Percentiles rank a stretch among this genome's conserved stretches.
Conservation (phyloP, 2,888 invertebrate species). For the Salpingus planirostris region DNA sequence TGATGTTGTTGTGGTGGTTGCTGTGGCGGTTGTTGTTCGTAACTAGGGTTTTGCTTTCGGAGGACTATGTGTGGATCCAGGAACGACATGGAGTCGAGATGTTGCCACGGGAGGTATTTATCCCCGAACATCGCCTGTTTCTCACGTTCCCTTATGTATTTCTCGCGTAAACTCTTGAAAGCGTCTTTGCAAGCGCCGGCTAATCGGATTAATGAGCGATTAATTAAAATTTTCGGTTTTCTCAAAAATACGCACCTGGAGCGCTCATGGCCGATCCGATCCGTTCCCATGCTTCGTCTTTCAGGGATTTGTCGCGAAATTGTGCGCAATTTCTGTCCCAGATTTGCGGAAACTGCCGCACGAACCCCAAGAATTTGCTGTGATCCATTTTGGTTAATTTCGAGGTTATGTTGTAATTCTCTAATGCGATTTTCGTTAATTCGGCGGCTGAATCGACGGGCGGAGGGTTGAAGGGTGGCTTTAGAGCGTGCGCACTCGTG, state of each 20-base stretch:
- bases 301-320: constrained; percentile 25
- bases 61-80: constrained; percentile 26
- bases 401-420: constrained; percentile 14
- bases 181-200: constrained; percentile 24
- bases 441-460: too few species aligned
- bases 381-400: constrained; percentile 21
- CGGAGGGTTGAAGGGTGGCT: too few species aligned
- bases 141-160: constrained; percentile 27
- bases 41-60: constrained; percentile 17
- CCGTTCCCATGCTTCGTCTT: constrained; percentile 24
- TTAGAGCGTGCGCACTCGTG: too few species aligned
- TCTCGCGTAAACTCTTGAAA: constrained; percentile 28
- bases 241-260: constrained; percentile 23
- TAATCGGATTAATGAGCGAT: constrained; percentile 8
- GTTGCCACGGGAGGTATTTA: constrained; percentile 23
- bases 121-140: constrained; percentile 21
- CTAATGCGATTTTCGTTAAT: neutral
- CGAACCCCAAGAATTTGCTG: constrained; percentile 19
- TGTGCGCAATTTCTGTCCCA: constrained; percentile 27
- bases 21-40: constrained; percentile 3
- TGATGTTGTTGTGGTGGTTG: too few species aligned
- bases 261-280: constrained; percentile 20
- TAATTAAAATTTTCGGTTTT: constrained; percentile 5
- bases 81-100: constrained; percentile 22
- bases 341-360: constrained; percentile 23